phyloP scores from a whole-genome alignment of 2,888 invertebrate species.

The Nomada hirtipes region DNA sequence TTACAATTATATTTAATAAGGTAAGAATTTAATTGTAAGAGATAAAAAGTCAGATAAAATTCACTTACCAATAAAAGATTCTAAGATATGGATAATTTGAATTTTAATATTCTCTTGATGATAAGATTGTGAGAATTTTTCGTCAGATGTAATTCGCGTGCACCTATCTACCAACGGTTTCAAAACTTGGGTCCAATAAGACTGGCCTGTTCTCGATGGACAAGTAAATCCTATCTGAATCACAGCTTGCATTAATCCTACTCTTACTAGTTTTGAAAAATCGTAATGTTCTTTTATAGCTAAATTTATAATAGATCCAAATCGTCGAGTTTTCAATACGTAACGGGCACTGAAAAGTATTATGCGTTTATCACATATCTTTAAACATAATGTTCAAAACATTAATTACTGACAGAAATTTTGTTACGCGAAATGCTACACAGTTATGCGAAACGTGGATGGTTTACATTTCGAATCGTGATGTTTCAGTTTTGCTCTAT shows the following conservation, averaged over 20 bases:
- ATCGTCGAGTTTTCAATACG: constrained; percentile 86
- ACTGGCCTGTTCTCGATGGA: constrained; percentile 72
- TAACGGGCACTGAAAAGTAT: constrained; percentile 85
- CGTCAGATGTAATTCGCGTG: constrained; percentile 85
- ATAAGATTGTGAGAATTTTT: constrained; percentile 85
- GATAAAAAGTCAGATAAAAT: constrained; percentile 6
- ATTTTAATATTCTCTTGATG: constrained; percentile 88
- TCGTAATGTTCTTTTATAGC: constrained; percentile 85
- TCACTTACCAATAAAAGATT: constrained; percentile 88
- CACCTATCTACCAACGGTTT: constrained; percentile 86
- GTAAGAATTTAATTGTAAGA: background rate
- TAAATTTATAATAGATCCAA: constrained; percentile 86
- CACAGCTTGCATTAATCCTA: constrained; percentile 90
- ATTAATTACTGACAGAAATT: no score
- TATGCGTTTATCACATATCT: constrained; percentile 7
- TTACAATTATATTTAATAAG: background rate
- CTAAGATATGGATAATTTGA: constrained; percentile 90
- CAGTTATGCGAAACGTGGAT: no score
- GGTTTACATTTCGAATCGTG: no score
- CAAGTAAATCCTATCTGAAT: constrained; percentile 88
- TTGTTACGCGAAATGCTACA: no score
- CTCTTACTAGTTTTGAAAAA: constrained; percentile 87
- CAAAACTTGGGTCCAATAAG: constrained; percentile 76
- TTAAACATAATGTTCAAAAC: background rate
- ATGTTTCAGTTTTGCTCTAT: constrained; percentile 20